These are phyloP conservation scores for Lophura nycthemera DNA, from an alignment of 2,113 vertebrate genomes.

Conservation along the genomic window DNA sequence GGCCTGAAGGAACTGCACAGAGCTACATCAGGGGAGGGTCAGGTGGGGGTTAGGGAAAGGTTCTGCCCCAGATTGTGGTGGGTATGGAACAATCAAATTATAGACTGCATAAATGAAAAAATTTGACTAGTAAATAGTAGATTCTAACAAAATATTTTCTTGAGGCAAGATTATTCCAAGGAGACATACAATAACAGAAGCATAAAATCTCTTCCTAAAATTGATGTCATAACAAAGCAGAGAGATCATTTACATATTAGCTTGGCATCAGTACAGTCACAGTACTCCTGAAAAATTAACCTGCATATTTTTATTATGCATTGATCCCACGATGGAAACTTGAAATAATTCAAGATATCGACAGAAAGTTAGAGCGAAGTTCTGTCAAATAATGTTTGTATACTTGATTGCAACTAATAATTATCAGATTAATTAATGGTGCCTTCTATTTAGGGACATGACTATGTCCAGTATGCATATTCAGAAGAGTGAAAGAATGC, in stretches of 20 bases:
- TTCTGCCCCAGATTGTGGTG: too few relatives aligned
- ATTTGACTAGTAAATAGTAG: background rate
- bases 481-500: background rate
- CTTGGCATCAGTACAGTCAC: background rate
- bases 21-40: too few relatives aligned
- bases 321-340: background rate
- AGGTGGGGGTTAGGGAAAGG: too few relatives aligned
- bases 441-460: background rate
- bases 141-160: conserved; percentile 21
- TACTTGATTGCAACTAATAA: background rate
- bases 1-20: too few relatives aligned
- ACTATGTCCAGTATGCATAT: background rate
- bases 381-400: background rate
- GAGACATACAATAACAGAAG: background rate
- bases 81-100: background rate
- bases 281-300: background rate
- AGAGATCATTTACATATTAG: background rate
- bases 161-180: background rate
- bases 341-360: background rate
- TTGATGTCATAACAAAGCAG: background rate
- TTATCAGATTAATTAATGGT: background rate
- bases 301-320: background rate
- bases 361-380: background rate
- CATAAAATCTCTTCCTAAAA: background rate
- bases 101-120: conserved; percentile 1